phyloP scores from a whole-genome alignment of 2,113 vertebrate species.

The Pachyramphus minor region DNA sequence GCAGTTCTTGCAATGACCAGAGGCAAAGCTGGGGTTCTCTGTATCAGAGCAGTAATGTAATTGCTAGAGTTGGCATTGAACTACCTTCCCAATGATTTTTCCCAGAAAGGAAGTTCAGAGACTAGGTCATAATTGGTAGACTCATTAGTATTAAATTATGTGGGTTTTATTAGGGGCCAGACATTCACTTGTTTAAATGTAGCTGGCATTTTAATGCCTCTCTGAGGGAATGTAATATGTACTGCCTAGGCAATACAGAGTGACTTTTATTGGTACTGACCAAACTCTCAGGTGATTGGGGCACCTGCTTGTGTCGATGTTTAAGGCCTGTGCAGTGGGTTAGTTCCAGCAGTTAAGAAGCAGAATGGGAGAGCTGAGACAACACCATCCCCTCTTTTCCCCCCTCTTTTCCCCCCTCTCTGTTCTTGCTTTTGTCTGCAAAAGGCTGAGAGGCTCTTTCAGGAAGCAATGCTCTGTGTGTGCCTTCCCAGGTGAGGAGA shows the following conservation, averaged over 20 bases:
- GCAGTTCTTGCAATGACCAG: background rate
- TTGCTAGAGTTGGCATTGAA: conserved; percentile 10
- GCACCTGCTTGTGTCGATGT: background rate
- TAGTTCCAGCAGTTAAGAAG: background rate
- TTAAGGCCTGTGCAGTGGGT: background rate
- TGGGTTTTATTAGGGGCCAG: conserved; percentile 67
- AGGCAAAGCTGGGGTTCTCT: background rate
- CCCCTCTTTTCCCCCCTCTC: too few species aligned
- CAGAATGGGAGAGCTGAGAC: background rate
- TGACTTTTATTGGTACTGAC: conserved; percentile 53
- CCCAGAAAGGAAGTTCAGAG: conserved; percentile 60
- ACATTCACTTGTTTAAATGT: conserved; percentile 64
- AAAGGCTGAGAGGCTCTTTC: background rate
- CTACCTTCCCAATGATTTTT: conserved; percentile 52
- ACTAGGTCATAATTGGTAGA: conserved; percentile 62
- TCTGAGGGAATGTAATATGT: conserved; percentile 44
- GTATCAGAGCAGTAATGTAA: background rate
- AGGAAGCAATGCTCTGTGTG: background rate
- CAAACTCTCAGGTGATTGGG: conserved; percentile 29
- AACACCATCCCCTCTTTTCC: accelerated
- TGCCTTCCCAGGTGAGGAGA: background rate
- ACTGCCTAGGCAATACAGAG: conserved; percentile 19
- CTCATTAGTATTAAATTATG: conserved; percentile 67
- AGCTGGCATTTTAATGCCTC: conserved; percentile 65
- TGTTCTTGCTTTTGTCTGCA: background rate